Percentiles rank a stretch among this genome's conserved stretches.
These are phyloP conservation scores for Bucorvus abyssinicus DNA, from an alignment of 2,797 vertebrate genomes.

Conservation along the genomic window DNA sequence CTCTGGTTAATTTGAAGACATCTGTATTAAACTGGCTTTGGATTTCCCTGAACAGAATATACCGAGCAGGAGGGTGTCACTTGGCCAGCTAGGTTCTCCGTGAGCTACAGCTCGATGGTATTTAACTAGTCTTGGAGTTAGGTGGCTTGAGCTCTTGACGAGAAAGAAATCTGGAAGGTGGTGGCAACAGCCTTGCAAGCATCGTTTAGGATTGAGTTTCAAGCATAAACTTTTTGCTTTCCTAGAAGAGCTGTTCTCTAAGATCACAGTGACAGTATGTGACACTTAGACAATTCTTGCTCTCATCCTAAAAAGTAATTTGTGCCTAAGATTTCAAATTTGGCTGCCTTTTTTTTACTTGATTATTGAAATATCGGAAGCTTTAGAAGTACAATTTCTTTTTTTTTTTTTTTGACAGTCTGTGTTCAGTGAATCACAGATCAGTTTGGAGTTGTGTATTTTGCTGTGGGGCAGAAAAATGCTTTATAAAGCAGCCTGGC, in stretches of 20 bases:
- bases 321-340: background rate
- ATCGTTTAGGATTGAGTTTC: background rate
- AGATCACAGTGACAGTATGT: background rate
- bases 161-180: background rate
- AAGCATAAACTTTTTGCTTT: background rate
- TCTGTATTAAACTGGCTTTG: background rate
- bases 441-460: background rate
- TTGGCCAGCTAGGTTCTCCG: background rate
- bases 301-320: no score
- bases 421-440: background rate
- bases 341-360: accelerated
- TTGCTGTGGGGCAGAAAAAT: background rate
- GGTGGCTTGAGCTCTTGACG: background rate
- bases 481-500: background rate
- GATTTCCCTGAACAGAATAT: background rate
- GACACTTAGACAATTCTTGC: no score
- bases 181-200: background rate
- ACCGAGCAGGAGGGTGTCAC: accelerated
- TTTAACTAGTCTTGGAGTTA: background rate
- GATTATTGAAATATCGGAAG: background rate
- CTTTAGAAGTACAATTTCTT: background rate
- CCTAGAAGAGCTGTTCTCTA: background rate
- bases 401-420: background rate
- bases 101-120: accelerated
- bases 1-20: background rate